Percentiles rank a stretch among this genome's conserved stretches.
Evolutionary conservation across 2,113 vertebrate genomes (phyloP).

Genomic region (Thalassarche chlororhynchos): DNA sequence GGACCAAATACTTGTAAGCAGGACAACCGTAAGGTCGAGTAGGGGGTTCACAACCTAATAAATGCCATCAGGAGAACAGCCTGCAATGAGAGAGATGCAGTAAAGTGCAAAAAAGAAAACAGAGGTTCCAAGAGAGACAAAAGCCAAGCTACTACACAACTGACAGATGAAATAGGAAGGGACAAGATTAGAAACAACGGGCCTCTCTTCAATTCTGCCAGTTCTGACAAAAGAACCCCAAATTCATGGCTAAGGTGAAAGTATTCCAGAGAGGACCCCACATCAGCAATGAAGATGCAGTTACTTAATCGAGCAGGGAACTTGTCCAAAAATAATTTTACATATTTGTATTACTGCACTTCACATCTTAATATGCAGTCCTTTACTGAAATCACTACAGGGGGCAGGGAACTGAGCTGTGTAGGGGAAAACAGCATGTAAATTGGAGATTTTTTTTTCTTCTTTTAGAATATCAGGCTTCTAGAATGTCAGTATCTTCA

Average conservation of each 20-base stretch:
- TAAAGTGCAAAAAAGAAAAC: neutral
- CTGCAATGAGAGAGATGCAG: neutral
- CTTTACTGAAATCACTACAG: neutral
- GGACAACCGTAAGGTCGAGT: neutral
- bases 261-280: neutral
- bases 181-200: neutral
- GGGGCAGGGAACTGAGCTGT: neutral
- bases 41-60: neutral
- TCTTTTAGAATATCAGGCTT: neutral
- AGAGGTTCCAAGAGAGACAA: neutral
- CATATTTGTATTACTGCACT: neutral
- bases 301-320: neutral
- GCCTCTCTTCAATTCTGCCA: neutral
- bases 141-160: neutral
- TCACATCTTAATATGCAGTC: neutral
- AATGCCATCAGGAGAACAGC: neutral
- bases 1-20: neutral
- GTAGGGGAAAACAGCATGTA: neutral
- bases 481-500: neutral
- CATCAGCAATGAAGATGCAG: neutral
- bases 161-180: neutral
- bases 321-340: neutral
- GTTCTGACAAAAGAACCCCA: neutral
- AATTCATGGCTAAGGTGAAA: neutral
- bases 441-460: neutral